Conservation (phyloP, 1,140 invertebrate genomes). For the Formica exsecta region DNA sequence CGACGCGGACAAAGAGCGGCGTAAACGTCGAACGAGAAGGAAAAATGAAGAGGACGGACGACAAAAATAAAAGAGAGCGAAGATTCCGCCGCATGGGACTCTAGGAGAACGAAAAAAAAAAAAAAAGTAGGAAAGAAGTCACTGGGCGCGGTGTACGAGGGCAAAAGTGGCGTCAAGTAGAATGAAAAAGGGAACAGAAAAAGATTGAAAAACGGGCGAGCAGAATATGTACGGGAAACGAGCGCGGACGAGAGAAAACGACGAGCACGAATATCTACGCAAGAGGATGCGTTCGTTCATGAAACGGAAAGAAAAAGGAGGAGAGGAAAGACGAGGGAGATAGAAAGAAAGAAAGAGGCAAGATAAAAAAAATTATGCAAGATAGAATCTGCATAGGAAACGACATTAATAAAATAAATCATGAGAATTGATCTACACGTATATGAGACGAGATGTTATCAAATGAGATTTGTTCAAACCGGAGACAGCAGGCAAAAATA, state of each 20-base stretch:
- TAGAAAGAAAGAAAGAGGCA: neutral
- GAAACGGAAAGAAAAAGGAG: constrained; percentile 28
- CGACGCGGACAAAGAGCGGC: constrained; percentile 53
- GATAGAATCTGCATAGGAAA: neutral
- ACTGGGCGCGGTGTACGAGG: constrained; percentile 14
- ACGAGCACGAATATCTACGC: constrained; percentile 20
- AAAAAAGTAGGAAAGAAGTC: constrained; percentile 18
- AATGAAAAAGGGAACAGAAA: constrained; percentile 36
- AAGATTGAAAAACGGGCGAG: constrained; percentile 53
- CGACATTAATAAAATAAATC: constrained; percentile 5
- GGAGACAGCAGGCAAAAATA: neutral
- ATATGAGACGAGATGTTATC: constrained; percentile 28
- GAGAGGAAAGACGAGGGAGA: neutral
- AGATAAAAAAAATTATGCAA: constrained; percentile 1
- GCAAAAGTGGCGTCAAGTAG: constrained; percentile 59
- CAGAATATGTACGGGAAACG: constrained; percentile 21
- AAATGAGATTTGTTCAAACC: constrained; percentile 28
- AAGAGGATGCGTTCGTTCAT: constrained; percentile 14
- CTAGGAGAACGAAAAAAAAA: neutral
- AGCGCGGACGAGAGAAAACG: constrained; percentile 29
- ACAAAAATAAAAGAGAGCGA: constrained; percentile 43
- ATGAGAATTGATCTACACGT: neutral
- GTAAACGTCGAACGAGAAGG: constrained; percentile 41
- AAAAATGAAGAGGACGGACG: constrained; percentile 34
- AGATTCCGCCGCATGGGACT: neutral